These are phyloP conservation scores for Caenorhabditis uteleia DNA, from an alignment of 2,888 invertebrate genomes.

Conservation along the genomic window DNA sequence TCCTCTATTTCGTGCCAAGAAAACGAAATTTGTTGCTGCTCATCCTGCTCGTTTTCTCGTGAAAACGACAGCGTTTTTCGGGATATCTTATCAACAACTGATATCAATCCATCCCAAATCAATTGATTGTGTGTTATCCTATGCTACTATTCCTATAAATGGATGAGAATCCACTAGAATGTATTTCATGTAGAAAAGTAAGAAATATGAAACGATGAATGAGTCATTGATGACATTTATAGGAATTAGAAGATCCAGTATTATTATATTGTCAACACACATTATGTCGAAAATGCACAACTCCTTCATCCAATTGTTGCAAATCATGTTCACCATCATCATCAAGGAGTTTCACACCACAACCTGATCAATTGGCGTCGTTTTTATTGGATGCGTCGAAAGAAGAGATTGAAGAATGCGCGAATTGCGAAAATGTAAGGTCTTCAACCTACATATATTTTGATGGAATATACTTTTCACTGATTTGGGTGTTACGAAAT, in stretches of 20 bases:
- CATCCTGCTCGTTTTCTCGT: no score
- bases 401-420: conserved; percentile 79
- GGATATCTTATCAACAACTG: no score
- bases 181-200: conserved; percentile 43
- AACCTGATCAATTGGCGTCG: conserved; percentile 76
- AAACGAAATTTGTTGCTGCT: no score
- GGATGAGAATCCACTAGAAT: conserved; percentile 45
- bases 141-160: conserved; percentile 8
- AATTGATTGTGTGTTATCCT: no score
- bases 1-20: no score
- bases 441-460: not conserved
- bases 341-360: conserved; percentile 25
- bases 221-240: conserved; percentile 3
- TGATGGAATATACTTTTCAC: not conserved
- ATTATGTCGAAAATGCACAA: conserved; percentile 58
- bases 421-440: conserved; percentile 78
- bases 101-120: no score
- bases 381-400: conserved; percentile 79
- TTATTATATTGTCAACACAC: conserved; percentile 62
- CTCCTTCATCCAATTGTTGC: conserved; percentile 14
- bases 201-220: not conserved
- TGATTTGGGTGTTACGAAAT: no score
- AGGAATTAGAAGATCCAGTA: conserved; percentile 57
- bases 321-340: conserved; percentile 21
- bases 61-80: no score